Conservation (phyloP, 2,888 invertebrate genomes). For the Hybos culiciformis region DNA sequence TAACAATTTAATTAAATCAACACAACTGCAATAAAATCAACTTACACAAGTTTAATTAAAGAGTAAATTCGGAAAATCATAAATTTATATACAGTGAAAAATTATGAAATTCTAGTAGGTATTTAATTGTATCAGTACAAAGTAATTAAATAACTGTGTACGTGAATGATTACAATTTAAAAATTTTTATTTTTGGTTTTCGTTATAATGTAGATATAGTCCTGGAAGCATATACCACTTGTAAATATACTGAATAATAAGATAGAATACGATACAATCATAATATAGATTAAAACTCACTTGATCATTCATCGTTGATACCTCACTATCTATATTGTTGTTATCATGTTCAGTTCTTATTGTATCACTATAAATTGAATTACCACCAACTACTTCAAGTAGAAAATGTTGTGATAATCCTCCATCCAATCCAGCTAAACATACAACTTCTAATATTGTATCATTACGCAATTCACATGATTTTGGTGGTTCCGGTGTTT, state of each 20-base stretch:
- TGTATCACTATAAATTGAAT: constrained; percentile 38
- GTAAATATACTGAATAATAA: neutral
- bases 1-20: too few relatives aligned
- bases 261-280: neutral
- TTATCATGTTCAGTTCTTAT: constrained; percentile 30
- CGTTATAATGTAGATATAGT: too few relatives aligned
- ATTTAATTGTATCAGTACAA: too few relatives aligned
- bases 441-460: constrained; percentile 51
- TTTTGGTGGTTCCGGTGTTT: constrained; percentile 59
- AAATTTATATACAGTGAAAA: too few relatives aligned
- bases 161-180: too few relatives aligned
- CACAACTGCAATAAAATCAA: too few relatives aligned
- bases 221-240: too few relatives aligned
- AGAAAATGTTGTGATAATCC: constrained; percentile 71
- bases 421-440: constrained; percentile 66
- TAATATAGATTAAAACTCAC: constrained; percentile 30
- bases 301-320: constrained; percentile 52
- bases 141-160: too few relatives aligned
- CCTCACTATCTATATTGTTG: constrained; percentile 40
- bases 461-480: constrained; percentile 60
- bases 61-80: too few relatives aligned
- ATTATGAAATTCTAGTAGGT: too few relatives aligned
- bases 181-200: too few relatives aligned
- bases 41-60: too few relatives aligned
- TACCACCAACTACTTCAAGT: constrained; percentile 56